phyloP scores from a whole-genome alignment of 2,113 vertebrate species.

The Melospiza georgiana region DNA sequence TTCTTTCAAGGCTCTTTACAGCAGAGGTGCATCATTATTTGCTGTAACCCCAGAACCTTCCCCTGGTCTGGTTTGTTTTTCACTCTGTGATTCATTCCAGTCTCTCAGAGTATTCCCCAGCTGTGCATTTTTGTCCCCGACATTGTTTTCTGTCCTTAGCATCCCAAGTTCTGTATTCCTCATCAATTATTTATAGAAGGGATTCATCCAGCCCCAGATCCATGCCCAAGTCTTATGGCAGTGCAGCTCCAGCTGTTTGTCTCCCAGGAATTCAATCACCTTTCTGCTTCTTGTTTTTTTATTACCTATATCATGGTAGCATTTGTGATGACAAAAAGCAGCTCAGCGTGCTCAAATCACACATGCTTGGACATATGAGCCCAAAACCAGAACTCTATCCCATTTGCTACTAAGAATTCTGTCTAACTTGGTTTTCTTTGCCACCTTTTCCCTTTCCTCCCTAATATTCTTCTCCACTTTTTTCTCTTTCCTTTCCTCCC shows the following conservation, averaged over 20 bases:
- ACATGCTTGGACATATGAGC: not conserved
- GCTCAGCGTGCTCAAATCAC: not conserved
- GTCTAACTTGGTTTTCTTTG: not conserved
- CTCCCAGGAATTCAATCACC: not conserved
- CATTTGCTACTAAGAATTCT: not conserved
- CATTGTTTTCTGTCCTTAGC: constrained; percentile 21
- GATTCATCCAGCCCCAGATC: not conserved
- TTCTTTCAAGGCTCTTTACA: not conserved
- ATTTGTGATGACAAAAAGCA: not conserved
- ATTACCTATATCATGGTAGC: not conserved
- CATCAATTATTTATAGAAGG: constrained; percentile 30
- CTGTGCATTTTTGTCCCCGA: constrained; percentile 19
- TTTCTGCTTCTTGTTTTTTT: not conserved
- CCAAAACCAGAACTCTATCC: not conserved
- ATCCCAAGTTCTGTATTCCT: not conserved
- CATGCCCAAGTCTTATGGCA: not conserved
- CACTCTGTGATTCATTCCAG: constrained; percentile 8
- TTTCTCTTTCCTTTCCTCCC: not conserved
- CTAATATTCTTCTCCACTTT: not conserved
- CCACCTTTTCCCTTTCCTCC: not conserved
- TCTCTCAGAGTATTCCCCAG: constrained; percentile 1
- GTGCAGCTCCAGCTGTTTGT: not conserved
- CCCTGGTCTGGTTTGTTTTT: not conserved
- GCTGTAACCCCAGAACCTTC: constrained; percentile 11
- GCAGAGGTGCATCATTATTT: constrained; percentile 11